Conservation (phyloP, 2,888 invertebrate species). For the Lapara coniferarum region DNA sequence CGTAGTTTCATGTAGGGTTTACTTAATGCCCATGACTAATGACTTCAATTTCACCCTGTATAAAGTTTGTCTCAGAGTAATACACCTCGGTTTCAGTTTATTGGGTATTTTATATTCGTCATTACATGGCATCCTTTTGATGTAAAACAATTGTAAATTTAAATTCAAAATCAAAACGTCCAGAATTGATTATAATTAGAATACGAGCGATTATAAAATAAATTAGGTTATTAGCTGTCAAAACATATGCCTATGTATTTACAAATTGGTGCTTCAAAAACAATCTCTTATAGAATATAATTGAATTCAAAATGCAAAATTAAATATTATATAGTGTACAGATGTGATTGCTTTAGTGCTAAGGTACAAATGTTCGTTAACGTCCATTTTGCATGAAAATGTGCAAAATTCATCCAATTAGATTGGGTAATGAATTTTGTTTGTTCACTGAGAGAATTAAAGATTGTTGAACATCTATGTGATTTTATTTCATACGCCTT, state of each 20-base stretch:
- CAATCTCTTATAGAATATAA: background rate
- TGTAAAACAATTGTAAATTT: no score
- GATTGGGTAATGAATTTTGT: constrained; percentile 19
- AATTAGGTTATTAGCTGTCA: background rate
- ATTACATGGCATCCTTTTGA: no score
- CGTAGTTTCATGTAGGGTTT: no score
- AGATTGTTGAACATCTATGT: constrained; percentile 20
- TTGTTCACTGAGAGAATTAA: constrained; percentile 25
- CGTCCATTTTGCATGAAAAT: constrained; percentile 18
- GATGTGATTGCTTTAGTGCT: constrained; percentile 16
- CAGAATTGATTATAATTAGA: constrained; percentile 1
- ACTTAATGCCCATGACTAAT: no score
- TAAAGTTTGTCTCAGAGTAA: no score
- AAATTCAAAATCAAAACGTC: background rate
- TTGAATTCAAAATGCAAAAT: background rate
- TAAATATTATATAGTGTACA: constrained; percentile 3
- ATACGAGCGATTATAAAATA: background rate
- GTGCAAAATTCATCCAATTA: constrained; percentile 9
- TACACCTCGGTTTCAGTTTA: no score
- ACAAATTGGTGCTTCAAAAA: constrained; percentile 12
- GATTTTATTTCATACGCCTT: background rate
- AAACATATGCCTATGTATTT: constrained; percentile 8
- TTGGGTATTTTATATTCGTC: no score
- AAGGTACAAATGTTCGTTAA: constrained; percentile 19
- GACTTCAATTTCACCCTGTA: no score